Base-by-base conservation (phyloP, 2,888 invertebrate genomes). In the Caenorhabditis sp. region DNA sequence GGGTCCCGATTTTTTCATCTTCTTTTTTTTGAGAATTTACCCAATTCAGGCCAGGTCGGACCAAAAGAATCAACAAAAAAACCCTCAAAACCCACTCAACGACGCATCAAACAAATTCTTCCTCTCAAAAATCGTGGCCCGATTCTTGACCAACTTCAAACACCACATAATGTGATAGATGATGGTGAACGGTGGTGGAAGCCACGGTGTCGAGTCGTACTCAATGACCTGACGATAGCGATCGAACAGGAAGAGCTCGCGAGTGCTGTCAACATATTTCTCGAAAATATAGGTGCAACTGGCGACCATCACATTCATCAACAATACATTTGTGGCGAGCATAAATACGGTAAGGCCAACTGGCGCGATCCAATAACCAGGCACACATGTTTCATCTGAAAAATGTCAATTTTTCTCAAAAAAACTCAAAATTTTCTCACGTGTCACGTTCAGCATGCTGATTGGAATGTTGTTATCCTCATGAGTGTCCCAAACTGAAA, bases 211-310 rank as follows among this genome's bases (percentile, higher is more conserved):
- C 88, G 94, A 93, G 89, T 97, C 97, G 88, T 96, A 97, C 89
- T 97, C 97, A 93, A 97, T 95, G 65, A 97, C 77, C 65, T 90
- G 88, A 82, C 95, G 94, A 90, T 97, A 99, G 77, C 97, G 92
- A 91, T 97, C 97, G 89, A 96, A 97, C 93, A 97, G 96, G 97
- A 97, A 99, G 89, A 94, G 94, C 92, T 96, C 94, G 90, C 95
- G 94, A 76, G 97, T 94, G 86, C 95, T 93, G 80, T 95, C 93
- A 90, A 96, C 95, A 85, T 96, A 95, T 91, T 94, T 88, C 65
- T 89, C 88, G 84, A 90, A 91, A 27, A 90, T 90, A 81, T 90
- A 89, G 83, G 90, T 90, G 86, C 69, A 99, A 63, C 97, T 95
- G 66, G 97, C 97, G 88, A 99, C 97, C 83, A 99, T 92, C 65